These are phyloP conservation scores for Hemibagrus guttatus DNA, from an alignment of 2,797 vertebrate genomes.

Conservation along the genomic window DNA sequence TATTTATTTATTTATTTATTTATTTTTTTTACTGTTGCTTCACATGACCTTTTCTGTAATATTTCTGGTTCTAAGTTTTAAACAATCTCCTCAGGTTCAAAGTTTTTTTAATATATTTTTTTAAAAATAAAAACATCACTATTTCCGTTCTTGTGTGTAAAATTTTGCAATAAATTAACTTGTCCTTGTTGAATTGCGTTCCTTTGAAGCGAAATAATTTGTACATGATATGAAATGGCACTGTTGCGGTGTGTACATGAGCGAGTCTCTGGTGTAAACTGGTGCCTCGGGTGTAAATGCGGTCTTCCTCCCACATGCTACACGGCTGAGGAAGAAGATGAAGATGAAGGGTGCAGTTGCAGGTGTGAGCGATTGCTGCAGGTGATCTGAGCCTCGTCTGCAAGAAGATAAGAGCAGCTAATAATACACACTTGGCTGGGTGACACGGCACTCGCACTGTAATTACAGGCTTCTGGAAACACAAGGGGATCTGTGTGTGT, in stretches of 20 bases:
- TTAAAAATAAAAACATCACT: background rate
- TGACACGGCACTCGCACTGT: conserved; percentile 42
- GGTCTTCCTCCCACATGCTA: background rate
- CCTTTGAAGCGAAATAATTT: background rate
- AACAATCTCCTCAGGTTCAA: background rate
- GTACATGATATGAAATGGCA: background rate
- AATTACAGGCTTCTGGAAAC: conserved; percentile 56
- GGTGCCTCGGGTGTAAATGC: background rate
- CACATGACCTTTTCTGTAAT: background rate
- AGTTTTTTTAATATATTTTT: too few species aligned
- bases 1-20: too few species aligned
- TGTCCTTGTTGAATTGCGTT: background rate
- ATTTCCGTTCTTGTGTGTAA: background rate
- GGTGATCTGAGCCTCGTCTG: conserved; percentile 47
- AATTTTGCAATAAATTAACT: background rate
- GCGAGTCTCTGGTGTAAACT: background rate
- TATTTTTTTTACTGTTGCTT: background rate
- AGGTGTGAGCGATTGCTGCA: conserved; percentile 49
- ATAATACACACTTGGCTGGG: conserved; percentile 49
- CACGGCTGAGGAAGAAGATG: background rate
- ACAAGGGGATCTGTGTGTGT: conserved; percentile 33
- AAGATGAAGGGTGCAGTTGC: conserved; percentile 30
- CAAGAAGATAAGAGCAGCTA: conserved; percentile 41
- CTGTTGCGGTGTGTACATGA: background rate
- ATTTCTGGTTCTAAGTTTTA: background rate